Percentiles rank a stretch among this genome's conserved stretches.
phyloP scores from a whole-genome alignment of 2,888 invertebrate genomes.

The Emesis russula region DNA sequence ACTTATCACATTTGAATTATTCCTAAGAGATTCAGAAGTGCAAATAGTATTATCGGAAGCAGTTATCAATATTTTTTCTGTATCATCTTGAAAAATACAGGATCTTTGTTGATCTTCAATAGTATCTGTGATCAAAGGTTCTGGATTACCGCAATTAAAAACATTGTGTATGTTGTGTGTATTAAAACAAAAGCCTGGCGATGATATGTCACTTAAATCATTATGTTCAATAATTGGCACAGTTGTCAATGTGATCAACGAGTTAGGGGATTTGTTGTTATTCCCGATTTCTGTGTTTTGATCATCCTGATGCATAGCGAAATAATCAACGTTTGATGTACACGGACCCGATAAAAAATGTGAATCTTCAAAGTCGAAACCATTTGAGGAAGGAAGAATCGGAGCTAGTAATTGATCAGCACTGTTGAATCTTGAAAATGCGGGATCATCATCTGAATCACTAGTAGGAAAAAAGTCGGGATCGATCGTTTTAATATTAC shows the following conservation, averaged over 20 bases:
- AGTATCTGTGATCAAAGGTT: too few species aligned
- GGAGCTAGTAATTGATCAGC: constrained; percentile 41
- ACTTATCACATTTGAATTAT: constrained; percentile 51
- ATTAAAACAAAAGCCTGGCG: constrained; percentile 34
- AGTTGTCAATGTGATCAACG: constrained; percentile 61
- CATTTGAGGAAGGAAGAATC: constrained; percentile 42
- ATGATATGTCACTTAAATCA: constrained; percentile 61
- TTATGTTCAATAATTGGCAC: constrained; percentile 57
- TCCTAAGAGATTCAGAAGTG: constrained; percentile 50
- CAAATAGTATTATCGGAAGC: constrained; percentile 45
- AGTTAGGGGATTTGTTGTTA: constrained; percentile 51
- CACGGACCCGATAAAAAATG: constrained; percentile 40
- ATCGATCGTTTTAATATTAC: constrained; percentile 51
- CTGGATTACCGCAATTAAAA: too few species aligned
- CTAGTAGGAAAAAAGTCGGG: constrained; percentile 50
- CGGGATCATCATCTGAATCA: constrained; percentile 56
- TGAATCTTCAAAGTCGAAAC: constrained; percentile 40
- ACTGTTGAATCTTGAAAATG: constrained; percentile 44
- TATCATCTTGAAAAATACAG: too few species aligned
- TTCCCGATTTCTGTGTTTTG: constrained; percentile 32
- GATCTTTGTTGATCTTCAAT: too few species aligned
- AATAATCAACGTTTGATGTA: constrained; percentile 44
- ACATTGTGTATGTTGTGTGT: too few species aligned
- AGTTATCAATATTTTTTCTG: constrained; percentile 41
- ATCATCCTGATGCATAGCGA: constrained; percentile 43